A percentile compares a stretch with the other conserved stretches of the same genome.
Conservation (phyloP, 1,140 invertebrate genomes). For the Idris sp. region DNA sequence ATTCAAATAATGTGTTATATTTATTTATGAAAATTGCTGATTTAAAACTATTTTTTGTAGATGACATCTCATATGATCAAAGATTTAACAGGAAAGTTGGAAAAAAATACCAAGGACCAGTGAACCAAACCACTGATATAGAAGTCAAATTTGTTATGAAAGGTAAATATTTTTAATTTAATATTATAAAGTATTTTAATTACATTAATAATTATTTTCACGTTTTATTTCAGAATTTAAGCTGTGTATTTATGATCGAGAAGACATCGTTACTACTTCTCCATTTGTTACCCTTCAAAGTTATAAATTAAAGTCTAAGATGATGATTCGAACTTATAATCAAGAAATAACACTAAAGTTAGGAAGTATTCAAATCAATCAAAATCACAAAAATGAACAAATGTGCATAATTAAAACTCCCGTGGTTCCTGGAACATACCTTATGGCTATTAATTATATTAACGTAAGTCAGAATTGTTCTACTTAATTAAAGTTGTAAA, state of each 20-base stretch:
- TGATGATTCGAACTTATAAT: conserved; percentile 87
- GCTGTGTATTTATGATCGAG: conserved; percentile 70
- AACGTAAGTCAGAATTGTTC: no score
- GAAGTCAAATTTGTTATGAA: conserved; percentile 88
- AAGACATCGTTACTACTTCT: conserved; percentile 39
- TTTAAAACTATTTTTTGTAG: no score
- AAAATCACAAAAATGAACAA: conserved; percentile 78
- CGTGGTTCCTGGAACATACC: conserved; percentile 78
- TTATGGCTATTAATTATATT: conserved; percentile 85
- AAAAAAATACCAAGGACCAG: conserved; percentile 43
- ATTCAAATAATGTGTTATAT: no score
- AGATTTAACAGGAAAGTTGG: conserved; percentile 63
- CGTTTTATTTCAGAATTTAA: conserved; percentile 78
- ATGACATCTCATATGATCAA: conserved; percentile 75
- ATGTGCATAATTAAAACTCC: conserved; percentile 85
- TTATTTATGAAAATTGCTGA: no score
- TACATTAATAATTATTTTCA: no score
- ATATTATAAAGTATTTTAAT: no score
- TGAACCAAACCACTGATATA: conserved; percentile 84
- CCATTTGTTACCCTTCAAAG: conserved; percentile 77
- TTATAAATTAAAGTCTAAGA: conserved; percentile 82
- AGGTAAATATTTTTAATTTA: conserved; percentile 78
- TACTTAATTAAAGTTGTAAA: background rate
- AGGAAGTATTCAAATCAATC: conserved; percentile 83
- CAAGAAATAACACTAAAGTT: conserved; percentile 83